A percentile compares a stretch with the other conserved stretches of the same genome.
Conservation (phyloP, 2,797 vertebrate genomes). For the Lycodopsis pacificus region DNA sequence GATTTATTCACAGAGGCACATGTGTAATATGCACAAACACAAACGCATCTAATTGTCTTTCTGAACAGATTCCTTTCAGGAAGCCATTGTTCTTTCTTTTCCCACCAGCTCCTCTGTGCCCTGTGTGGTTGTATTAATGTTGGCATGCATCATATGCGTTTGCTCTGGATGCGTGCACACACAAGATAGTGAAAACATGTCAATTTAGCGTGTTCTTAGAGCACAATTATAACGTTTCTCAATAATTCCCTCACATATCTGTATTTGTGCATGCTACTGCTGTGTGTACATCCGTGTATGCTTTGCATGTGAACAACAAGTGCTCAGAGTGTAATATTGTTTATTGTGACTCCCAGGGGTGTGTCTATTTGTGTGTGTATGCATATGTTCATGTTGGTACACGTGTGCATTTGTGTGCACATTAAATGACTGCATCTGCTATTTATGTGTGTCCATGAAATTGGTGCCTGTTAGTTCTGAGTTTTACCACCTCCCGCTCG, state of each 20-base stretch:
- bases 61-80: constrained; percentile 5
- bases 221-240: constrained; percentile 30
- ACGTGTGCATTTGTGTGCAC: constrained; percentile 3
- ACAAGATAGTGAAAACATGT: constrained; percentile 53
- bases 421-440: constrained; percentile 8
- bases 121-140: constrained; percentile 25
- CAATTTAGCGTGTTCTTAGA: constrained; percentile 27
- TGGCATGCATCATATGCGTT: constrained; percentile 24
- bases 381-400: neutral
- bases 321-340: constrained; percentile 34
- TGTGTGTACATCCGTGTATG: constrained; percentile 36
- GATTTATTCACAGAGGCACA: constrained; percentile 1
- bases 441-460: constrained; percentile 12
- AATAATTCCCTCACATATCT: constrained; percentile 43
- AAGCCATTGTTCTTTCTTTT: constrained; percentile 9
- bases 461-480: constrained; percentile 2
- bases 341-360: constrained; percentile 30
- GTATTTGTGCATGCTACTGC: constrained; percentile 32
- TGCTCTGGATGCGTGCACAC: constrained; percentile 16
- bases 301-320: constrained; percentile 34
- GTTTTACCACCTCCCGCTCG: neutral
- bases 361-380: constrained; percentile 29
- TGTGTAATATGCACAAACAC: constrained; percentile 6
- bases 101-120: neutral
- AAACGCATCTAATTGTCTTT: neutral